Evolutionary conservation across 2,888 invertebrate genomes (phyloP).

Genomic region (Leptura quadrifasciata): DNA sequence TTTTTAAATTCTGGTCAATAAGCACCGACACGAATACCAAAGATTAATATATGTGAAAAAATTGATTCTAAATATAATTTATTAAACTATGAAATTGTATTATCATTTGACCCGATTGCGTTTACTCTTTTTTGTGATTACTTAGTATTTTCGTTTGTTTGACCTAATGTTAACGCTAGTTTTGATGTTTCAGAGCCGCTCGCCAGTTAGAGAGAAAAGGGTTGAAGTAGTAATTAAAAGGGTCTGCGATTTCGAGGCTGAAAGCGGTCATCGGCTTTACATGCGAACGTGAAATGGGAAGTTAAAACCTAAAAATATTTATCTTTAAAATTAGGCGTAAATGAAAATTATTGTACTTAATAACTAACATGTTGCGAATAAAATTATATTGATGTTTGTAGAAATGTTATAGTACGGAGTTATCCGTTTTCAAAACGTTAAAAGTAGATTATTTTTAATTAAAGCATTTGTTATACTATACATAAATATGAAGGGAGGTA

Average conservation of each 20-base stretch:
- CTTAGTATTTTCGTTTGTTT: slow-evolving; percentile 12
- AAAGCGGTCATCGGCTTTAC: slow-evolving; percentile 50
- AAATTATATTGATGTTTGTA: background rate
- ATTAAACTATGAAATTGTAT: background rate
- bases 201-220: slow-evolving; percentile 21
- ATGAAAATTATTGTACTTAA: background rate
- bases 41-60: no score
- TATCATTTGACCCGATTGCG: background rate
- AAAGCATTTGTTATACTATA: background rate
- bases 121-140: background rate
- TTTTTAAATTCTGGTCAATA: background rate
- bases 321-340: slow-evolving; percentile 8
- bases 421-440: background rate
- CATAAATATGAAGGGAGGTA: background rate
- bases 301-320: slow-evolving; percentile 20
- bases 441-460: background rate
- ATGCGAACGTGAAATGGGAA: slow-evolving; percentile 7
- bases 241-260: slow-evolving; percentile 36
- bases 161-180: slow-evolving; percentile 22
- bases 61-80: background rate
- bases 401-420: background rate
- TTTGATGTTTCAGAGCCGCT: slow-evolving; percentile 5
- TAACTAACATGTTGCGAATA: background rate
- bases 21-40: no score
- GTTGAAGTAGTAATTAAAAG: slow-evolving; percentile 35